Evolutionary conservation across 2,113 vertebrate species (phyloP), one percentile per base, ranked within the genome.

Genomic region (Megalops atlanticus): DNA sequence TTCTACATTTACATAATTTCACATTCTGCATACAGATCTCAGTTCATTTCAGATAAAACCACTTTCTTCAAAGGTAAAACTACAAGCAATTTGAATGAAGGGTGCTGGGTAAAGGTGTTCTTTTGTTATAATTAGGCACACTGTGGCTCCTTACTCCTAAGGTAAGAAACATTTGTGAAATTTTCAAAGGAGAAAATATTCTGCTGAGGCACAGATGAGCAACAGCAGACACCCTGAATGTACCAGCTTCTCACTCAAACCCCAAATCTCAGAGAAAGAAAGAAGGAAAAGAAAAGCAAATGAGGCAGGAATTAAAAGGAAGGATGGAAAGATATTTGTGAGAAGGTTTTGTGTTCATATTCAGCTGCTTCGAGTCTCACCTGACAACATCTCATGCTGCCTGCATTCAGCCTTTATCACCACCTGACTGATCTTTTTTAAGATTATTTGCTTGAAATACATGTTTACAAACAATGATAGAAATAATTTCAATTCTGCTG

Each of bases 1-100:
- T 79, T 64, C 24, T 41, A 79, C 33, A 72, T 79, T 79, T 72
- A 10, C 64, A 79, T 78, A 70, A n/a, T 78, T 69, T 69, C 38
- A 78, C 69, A 43, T 71, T 39, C 43, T 16, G 40, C 40, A 45
- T 40, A 71, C 27, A 27, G 58, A 45, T 41, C 39, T 11, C 43
- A 40, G 64, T 70, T 70, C 39, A 6, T 35, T 16, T 2, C 39
- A 38, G 43, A 70, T 27, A n/a, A 15, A 78, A 35, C 68, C 47
- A 69, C 41, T 47, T 36, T 36, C 40, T 79, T 72, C 35, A n/a
- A 24, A 47, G 68, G 12, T n/a, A n/a, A n/a, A n/a, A n/a, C n/a
- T n/a, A n/a, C 41, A 79, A 38, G 11, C 52, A 10, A 33, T 31
- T 43, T 69, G 64, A 64, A 43, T 70, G 39, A 43, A 49, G 47